Evolutionary conservation across 2,888 invertebrate genomes (phyloP).

Genomic region (Agonopterix alstromeriana): DNA sequence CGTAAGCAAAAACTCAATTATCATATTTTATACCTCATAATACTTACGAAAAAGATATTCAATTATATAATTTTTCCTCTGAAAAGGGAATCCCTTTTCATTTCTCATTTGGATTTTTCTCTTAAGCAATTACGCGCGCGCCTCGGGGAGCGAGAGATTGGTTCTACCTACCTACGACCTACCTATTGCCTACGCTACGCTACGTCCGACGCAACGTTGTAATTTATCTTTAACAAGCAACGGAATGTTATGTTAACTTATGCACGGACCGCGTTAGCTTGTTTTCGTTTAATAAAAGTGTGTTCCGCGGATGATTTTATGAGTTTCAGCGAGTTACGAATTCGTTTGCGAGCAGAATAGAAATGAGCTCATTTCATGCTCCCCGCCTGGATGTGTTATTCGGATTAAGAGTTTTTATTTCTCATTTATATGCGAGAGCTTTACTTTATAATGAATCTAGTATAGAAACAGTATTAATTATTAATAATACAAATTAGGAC

Average conservation of each 20-base stretch:
- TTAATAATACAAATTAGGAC: slow-evolving; percentile 4
- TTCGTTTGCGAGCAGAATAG: slow-evolving; percentile 52
- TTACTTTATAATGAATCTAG: slow-evolving; percentile 11
- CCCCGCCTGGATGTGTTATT: slow-evolving; percentile 25
- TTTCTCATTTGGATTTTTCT: slow-evolving; percentile 77
- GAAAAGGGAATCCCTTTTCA: slow-evolving; percentile 74
- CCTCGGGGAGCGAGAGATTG: slow-evolving; percentile 58
- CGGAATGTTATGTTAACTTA: slow-evolving; percentile 58
- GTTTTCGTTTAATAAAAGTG: slow-evolving; percentile 66
- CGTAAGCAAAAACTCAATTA: slow-evolving; percentile 71
- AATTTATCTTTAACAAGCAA: slow-evolving; percentile 67
- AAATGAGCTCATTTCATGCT: slow-evolving; percentile 49
- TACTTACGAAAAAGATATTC: slow-evolving; percentile 74
- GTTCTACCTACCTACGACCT: too few relatives aligned
- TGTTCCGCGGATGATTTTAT: slow-evolving; percentile 57
- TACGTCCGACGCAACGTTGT: slow-evolving; percentile 47
- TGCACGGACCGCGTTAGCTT: slow-evolving; percentile 53
- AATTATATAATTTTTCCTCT: slow-evolving; percentile 75
- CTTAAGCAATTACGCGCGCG: slow-evolving; percentile 71
- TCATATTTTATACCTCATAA: slow-evolving; percentile 77
- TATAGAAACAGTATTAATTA: background rate
- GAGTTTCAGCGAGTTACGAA: slow-evolving; percentile 56
- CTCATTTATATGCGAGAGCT: slow-evolving; percentile 28
- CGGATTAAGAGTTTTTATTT: slow-evolving; percentile 26
- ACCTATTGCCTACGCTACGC: slow-evolving; percentile 22